These are phyloP conservation scores for Ophion slaviceki DNA, from an alignment of 2,888 invertebrate species.

Conservation along the genomic window DNA sequence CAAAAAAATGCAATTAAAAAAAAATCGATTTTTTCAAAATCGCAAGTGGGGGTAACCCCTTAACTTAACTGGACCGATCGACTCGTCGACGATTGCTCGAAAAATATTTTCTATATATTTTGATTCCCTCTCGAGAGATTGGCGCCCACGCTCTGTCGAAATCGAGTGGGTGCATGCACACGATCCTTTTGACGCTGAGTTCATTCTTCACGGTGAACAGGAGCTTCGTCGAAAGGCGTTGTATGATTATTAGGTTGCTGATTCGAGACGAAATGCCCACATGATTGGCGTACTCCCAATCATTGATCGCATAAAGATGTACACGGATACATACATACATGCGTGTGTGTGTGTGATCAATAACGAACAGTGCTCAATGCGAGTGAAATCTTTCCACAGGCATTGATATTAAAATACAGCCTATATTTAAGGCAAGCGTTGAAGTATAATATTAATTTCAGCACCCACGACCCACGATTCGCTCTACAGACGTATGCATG, in stretches of 20 bases:
- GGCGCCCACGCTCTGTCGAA: slow-evolving; percentile 51
- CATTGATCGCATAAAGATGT: slow-evolving; percentile 7
- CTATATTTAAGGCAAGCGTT: slow-evolving; percentile 20
- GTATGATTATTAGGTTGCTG: slow-evolving; percentile 11
- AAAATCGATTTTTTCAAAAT: too few relatives aligned
- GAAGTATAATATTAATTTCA: slow-evolving; percentile 1
- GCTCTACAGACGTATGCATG: background rate
- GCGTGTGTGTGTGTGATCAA: background rate
- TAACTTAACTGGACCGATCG: background rate
- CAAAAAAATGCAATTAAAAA: too few relatives aligned
- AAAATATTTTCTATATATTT: background rate
- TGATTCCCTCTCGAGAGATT: background rate
- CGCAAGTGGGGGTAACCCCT: too few relatives aligned
- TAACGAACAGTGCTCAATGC: background rate
- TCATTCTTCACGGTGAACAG: slow-evolving; percentile 46
- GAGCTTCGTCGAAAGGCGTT: slow-evolving; percentile 44
- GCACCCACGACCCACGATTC: slow-evolving; percentile 28
- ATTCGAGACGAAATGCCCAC: slow-evolving; percentile 41
- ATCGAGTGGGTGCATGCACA: slow-evolving; percentile 24
- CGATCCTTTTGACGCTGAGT: slow-evolving; percentile 17
- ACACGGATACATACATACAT: background rate
- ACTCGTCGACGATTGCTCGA: slow-evolving; percentile 1
- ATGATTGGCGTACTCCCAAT: slow-evolving; percentile 13
- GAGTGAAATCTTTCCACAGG: slow-evolving; percentile 9
- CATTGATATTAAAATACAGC: slow-evolving; percentile 7